Evolutionary conservation across 1,140 invertebrate genomes (phyloP), one percentile per base, ranked within the genome.

Genomic region (Oryzaephilus surinamensis): DNA sequence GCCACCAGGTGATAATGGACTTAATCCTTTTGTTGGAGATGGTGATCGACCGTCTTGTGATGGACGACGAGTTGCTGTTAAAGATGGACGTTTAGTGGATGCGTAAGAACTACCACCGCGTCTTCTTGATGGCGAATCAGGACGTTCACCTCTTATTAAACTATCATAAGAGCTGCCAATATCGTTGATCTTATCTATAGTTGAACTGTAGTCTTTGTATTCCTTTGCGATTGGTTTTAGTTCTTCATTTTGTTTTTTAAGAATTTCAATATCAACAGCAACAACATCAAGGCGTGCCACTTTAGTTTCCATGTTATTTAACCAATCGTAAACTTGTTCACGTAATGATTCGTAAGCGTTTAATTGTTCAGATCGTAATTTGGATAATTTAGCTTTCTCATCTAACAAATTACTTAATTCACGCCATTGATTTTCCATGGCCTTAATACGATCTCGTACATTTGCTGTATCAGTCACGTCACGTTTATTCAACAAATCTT

Each of bases 151-250:
- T 27, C 79, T 72, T 1, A 83, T 67, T 26, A 94, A 58, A 15
- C 80, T 78, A 57, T 96, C 90, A 53, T 92, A 92, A 15, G 79
- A 68, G 23, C 77, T 78, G 2, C 90, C 92, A 1, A 91, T 67
- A 56, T 95, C 90, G 63, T 93, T 93, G 15, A 95, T 73, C 66
- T 89, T 93, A 48, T 96, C 91, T 35, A 96, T 83, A 10, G 81
- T 91, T 1, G 74, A 64, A 1, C 74, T 78, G 65, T 83, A 93
- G 50, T 92, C 88, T 19, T 85, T 75, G 64, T 94, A 87, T 55
- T 95, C 90, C 55, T 92, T 91, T 13, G 81, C 65, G 20, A 97
- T 72, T 0, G 91, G 90, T 65, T 92, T 83, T 8, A 95, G 58
- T 57, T 94, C 86, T 34, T 93, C 84, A 28, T 77, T 74, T 59